Conservation (phyloP, 1,140 invertebrate species). For the Elymnias hypermnestra region DNA sequence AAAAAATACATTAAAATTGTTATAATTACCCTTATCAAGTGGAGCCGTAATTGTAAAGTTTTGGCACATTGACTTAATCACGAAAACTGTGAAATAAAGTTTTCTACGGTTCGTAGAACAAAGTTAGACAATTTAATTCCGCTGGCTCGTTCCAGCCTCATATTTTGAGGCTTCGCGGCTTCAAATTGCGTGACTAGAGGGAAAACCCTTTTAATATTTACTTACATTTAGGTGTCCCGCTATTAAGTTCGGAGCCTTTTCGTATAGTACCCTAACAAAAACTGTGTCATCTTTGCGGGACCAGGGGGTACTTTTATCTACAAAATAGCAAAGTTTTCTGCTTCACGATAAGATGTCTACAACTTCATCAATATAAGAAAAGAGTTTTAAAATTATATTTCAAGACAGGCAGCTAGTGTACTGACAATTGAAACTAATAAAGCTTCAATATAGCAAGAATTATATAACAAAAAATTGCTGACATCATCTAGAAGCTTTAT, state of each 20-base stretch:
- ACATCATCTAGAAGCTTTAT: too few relatives aligned
- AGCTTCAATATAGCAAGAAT: not conserved
- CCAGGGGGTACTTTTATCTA: too few relatives aligned
- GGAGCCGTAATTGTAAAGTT: constrained; percentile 7
- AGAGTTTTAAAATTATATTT: too few relatives aligned
- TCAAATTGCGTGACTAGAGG: constrained; percentile 6
- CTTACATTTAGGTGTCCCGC: constrained; percentile 4
- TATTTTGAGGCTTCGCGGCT: constrained; percentile 11
- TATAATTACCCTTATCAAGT: constrained; percentile 3
- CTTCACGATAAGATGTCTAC: too few relatives aligned
- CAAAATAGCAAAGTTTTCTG: too few relatives aligned
- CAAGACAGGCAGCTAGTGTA: too few relatives aligned
- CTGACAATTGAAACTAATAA: too few relatives aligned
- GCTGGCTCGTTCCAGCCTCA: constrained; percentile 4
- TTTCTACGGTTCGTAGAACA: constrained; percentile 4
- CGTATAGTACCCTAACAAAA: not conserved
- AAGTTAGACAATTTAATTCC: constrained; percentile 14
- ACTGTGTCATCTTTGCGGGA: not conserved
- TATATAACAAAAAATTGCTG: too few relatives aligned
- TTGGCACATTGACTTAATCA: constrained; percentile 11
- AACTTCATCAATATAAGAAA: too few relatives aligned
- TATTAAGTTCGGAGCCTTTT: not conserved
- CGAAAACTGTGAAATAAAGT: constrained; percentile 10
- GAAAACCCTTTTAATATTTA: constrained; percentile 8
- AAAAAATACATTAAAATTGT: too few relatives aligned